Base-by-base conservation (phyloP, 2,113 vertebrate species). In the Baryphthengus martii region DNA sequence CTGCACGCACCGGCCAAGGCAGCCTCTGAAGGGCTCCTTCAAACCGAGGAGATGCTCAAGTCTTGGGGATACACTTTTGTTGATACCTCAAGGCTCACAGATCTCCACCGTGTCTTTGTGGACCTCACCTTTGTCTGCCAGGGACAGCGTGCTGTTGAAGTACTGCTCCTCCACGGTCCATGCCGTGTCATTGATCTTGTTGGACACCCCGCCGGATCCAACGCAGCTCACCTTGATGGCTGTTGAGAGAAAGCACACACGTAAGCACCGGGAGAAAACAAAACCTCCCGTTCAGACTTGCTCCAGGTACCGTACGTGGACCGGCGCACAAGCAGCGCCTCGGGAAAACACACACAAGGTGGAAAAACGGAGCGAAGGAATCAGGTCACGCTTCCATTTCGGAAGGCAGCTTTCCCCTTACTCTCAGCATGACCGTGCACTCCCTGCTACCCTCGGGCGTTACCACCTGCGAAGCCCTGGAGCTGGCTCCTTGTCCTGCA, bases 171-270 rank as follows among this genome's bases (percentile, higher is more conserved):
- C 99, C 55, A 75, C 85, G 0, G 95, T 98, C 99, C 99, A 99
- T 0, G 98, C 91, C 0, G 97, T 96, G 82, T 99, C 99, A 2
- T 99, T 98, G 10, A 98, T 94, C 95, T 99, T 99, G 96, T 11
- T 99, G 56, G 98, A 99, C 63, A 99, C 98, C 16, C 99, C 99
- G 31, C 99, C 99, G 90, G 97, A 98, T 10, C 99, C 99, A 12
- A 98, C 79, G 71, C 99, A 99, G 97, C 98, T 99, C 97, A 99
- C 99, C 85, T 99, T 99, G 96, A 99, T 98, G 35, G 98, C 99
- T 99, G 97, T 47, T n/a, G 90, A 63, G 53, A 58, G 72, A 88
- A 37, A 71, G 39, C 35, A 75, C 39, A 59, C 31, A 15, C 0
- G 0, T 95, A 21, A 97, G 84, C 63, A 24, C 25, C 2, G 45